Evolutionary conservation across 1,140 invertebrate genomes (phyloP).

Genomic region (Lasioglossum baleicum): DNA sequence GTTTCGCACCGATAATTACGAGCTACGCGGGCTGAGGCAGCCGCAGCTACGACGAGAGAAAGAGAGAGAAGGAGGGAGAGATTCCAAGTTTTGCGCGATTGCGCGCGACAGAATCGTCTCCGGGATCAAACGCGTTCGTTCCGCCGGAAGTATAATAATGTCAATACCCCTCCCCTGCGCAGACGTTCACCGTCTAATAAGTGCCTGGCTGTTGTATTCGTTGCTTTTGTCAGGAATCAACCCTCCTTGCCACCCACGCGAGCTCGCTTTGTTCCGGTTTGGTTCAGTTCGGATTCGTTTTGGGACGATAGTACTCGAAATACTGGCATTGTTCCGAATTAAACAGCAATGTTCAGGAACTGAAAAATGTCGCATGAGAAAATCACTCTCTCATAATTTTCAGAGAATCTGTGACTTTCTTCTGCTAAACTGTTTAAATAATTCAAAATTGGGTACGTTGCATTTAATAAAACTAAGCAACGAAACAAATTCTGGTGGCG

Average conservation of each 20-base stretch:
- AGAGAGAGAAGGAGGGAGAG: not conserved
- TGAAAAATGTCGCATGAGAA: too few species aligned
- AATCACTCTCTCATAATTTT: too few species aligned
- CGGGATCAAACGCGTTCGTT: constrained; percentile 38
- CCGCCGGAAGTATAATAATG: constrained; percentile 30
- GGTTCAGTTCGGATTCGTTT: not conserved
- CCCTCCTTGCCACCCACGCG: not conserved
- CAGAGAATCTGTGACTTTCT: too few species aligned
- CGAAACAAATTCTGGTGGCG: too few species aligned
- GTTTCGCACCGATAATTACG: constrained; percentile 64
- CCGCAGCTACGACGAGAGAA: not conserved
- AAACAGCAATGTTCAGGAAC: too few species aligned
- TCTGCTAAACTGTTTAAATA: too few species aligned
- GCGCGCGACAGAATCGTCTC: constrained; percentile 37
- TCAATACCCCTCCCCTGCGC: not conserved
- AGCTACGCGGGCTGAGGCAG: constrained; percentile 35
- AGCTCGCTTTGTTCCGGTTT: not conserved
- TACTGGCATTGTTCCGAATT: too few species aligned
- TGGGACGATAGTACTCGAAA: too few species aligned
- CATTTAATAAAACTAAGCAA: too few species aligned
- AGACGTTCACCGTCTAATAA: constrained; percentile 22
- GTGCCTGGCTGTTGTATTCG: constrained; percentile 17
- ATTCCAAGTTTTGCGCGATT: constrained; percentile 50
- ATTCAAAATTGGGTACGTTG: too few species aligned
- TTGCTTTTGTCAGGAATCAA: constrained; percentile 14